These are phyloP conservation scores for Rhinolophus sinicus DNA, from an alignment of 2,113 vertebrate genomes.

Conservation along the genomic window DNA sequence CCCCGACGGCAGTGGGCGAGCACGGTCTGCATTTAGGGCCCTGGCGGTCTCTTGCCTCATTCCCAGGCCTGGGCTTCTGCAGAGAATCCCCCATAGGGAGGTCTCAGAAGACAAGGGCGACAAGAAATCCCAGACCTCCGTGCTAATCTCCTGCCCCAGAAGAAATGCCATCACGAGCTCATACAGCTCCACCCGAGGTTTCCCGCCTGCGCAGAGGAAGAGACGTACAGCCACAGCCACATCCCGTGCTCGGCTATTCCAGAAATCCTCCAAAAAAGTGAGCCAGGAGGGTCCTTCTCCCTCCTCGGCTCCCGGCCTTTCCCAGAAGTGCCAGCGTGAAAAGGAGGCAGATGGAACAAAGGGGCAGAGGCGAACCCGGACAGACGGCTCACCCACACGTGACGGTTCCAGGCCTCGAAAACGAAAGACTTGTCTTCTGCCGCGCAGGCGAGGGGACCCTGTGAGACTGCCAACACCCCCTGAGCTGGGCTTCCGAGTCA, in stretches of 20 bases:
- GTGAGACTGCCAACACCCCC: slow-evolving; percentile 89
- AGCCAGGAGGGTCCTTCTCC: slow-evolving; percentile 78
- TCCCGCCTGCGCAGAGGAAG: background rate
- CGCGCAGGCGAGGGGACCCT: slow-evolving; percentile 82
- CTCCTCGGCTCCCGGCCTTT: slow-evolving; percentile 81
- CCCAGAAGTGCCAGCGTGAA: slow-evolving; percentile 79
- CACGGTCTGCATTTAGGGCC: background rate
- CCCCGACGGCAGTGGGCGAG: accelerated
- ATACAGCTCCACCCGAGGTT: background rate
- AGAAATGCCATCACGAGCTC: background rate
- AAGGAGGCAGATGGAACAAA: slow-evolving; percentile 72
- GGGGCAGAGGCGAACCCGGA: slow-evolving; percentile 27
- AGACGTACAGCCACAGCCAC: slow-evolving; percentile 80
- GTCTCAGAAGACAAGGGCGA: background rate
- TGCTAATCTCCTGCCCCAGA: no score
- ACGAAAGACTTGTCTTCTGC: no score
- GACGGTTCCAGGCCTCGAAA: slow-evolving; percentile 85
- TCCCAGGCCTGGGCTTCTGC: background rate
- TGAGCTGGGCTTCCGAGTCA: slow-evolving; percentile 90
- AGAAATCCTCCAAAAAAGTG: slow-evolving; percentile 83
- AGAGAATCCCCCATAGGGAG: background rate
- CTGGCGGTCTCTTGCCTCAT: background rate
- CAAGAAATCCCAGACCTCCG: background rate
- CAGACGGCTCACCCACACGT: accelerated
- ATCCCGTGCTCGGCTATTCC: slow-evolving; percentile 86